Conservation (phyloP, 2,888 invertebrate genomes). For the Corbicula japonica region DNA sequence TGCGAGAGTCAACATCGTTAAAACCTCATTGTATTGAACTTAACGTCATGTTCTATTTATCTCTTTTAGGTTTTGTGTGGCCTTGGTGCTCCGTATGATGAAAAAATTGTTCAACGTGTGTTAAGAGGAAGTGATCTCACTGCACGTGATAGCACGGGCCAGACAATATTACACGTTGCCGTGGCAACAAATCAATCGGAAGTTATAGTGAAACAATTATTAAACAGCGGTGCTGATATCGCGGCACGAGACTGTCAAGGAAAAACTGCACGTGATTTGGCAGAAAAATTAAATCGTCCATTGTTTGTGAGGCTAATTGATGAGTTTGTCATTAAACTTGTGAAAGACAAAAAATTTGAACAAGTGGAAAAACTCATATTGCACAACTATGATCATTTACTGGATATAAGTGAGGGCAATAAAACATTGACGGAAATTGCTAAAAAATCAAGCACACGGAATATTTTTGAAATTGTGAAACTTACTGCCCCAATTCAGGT, state of each 20-base stretch:
- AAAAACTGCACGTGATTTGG: constrained; percentile 75
- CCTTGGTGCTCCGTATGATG: constrained; percentile 72
- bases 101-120: constrained; percentile 73
- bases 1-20: too few species aligned
- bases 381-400: constrained; percentile 83
- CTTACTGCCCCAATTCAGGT: constrained; percentile 82
- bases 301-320: constrained; percentile 73
- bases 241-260: constrained; percentile 78
- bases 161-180: constrained; percentile 79
- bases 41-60: too few species aligned
- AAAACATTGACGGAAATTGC: constrained; percentile 79
- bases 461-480: constrained; percentile 78
- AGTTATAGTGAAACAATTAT: constrained; percentile 63
- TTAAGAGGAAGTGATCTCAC: constrained; percentile 77
- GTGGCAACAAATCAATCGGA: constrained; percentile 72
- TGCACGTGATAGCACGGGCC: constrained; percentile 75
- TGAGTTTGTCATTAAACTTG: constrained; percentile 73
- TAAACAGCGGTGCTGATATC: constrained; percentile 70
- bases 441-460: constrained; percentile 77
- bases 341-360: constrained; percentile 75
- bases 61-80: constrained; percentile 77
- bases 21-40: too few species aligned
- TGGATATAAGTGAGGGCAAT: constrained; percentile 77
- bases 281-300: constrained; percentile 68
- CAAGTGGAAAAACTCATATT: constrained; percentile 81